These are phyloP conservation scores for Glyphotaelius pellucidus DNA, from an alignment of 2,888 invertebrate species.

Conservation along the genomic window DNA sequence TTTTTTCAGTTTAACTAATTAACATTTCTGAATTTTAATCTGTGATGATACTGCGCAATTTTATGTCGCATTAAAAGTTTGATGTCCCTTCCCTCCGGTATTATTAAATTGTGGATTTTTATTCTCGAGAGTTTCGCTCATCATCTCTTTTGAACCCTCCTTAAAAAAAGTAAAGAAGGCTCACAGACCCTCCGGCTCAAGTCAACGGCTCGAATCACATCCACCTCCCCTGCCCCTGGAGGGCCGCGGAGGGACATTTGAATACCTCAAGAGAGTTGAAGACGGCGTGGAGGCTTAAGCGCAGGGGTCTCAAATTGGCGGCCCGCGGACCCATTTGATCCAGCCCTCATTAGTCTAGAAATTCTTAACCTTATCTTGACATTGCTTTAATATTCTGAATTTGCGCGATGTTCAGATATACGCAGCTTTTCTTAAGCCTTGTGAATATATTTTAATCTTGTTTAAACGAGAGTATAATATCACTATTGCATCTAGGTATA, in stretches of 20 bases:
- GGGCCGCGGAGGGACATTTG: background rate
- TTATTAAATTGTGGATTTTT: conserved; percentile 17
- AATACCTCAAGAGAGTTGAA: conserved; percentile 11
- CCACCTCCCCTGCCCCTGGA: background rate
- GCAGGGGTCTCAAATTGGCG: background rate
- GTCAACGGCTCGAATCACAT: background rate
- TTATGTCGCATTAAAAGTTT: background rate
- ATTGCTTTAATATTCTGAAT: background rate
- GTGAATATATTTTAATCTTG: background rate
- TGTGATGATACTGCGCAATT: background rate
- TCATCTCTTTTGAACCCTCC: conserved; percentile 29
- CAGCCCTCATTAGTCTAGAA: background rate
- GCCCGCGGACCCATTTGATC: background rate
- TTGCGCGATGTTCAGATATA: background rate
- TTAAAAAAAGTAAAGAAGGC: background rate
- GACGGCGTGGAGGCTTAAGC: background rate
- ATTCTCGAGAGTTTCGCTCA: conserved; percentile 14
- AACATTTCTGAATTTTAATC: background rate
- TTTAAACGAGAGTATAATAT: background rate
- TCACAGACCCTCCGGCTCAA: conserved; percentile 4
- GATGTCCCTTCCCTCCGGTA: background rate
- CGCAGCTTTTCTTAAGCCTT: background rate
- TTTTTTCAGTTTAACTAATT: background rate
- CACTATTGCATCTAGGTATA: background rate
- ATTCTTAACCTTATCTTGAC: background rate